These are phyloP conservation scores for Lasioglossum figueresi DNA, from an alignment of 2,888 invertebrate species.

Conservation along the genomic window DNA sequence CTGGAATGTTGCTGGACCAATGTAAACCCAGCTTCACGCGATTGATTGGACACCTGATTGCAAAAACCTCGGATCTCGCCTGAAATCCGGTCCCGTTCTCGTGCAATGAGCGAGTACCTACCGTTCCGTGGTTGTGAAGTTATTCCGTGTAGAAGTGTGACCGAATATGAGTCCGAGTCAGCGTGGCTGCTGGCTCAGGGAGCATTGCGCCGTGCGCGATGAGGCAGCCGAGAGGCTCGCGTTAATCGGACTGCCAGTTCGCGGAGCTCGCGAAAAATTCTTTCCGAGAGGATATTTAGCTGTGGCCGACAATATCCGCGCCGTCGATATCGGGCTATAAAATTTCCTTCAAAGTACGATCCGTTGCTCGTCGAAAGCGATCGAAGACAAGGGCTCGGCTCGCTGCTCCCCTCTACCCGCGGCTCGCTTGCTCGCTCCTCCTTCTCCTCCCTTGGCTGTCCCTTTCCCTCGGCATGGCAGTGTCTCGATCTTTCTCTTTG, in stretches of 20 bases:
- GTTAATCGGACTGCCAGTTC: background rate
- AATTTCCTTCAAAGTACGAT: conserved; percentile 62
- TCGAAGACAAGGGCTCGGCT: conserved; percentile 65
- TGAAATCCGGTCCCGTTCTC: background rate
- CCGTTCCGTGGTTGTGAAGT: background rate
- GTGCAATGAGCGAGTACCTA: background rate
- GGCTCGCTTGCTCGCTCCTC: conserved; percentile 30
- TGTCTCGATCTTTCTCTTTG: conserved; percentile 63
- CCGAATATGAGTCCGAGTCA: background rate
- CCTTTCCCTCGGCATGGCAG: conserved; percentile 40
- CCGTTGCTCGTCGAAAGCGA: conserved; percentile 61
- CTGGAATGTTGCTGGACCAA: background rate
- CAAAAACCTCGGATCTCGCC: background rate
- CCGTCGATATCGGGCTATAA: conserved; percentile 43
- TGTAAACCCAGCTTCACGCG: background rate
- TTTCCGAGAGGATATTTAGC: conserved; percentile 7
- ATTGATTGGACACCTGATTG: background rate
- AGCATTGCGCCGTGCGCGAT: background rate
- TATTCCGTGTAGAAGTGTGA: conserved; percentile 1
- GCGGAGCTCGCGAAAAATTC: background rate
- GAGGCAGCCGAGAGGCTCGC: background rate
- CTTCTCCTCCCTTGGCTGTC: conserved; percentile 31
- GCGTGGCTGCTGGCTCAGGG: background rate
- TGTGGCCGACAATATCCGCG: conserved; percentile 4
- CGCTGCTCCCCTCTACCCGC: conserved; percentile 25